Evolutionary conservation across 2,888 invertebrate species (phyloP), one percentile per base, ranked within the genome.

Genomic region (Dendrolimus pini): DNA sequence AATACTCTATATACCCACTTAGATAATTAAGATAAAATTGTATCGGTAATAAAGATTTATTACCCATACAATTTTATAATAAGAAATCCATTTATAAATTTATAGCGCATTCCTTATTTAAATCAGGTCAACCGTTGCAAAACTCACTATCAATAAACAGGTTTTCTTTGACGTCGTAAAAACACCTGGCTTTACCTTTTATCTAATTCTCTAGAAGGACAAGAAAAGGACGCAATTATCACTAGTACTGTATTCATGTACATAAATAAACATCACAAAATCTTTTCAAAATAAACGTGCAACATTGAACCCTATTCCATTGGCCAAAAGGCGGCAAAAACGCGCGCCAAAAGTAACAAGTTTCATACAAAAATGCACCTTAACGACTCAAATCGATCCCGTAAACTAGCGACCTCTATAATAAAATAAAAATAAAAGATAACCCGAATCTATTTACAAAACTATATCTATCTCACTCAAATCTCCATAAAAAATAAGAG

Each of bases 391-490:
- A 10, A 47, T 47, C 47, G 12, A 47, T 47, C 47, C 47, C 47
- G 47, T 47, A 47, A 47, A 47, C 47, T 47, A 47, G 47, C 47
- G 47, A 30, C 41, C 2, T 53, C 54, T 55, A 42, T 47, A 47
- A 47, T 47, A 47, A 9, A 59, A 56, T 60, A 53, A 30, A 62
- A 56, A 42, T 58, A 61, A 60, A 63, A 66, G 57, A 62, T 63
- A 70, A 66, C 69, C 65, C 47, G 47, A 47, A 47, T 30, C 47
- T 47, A 47, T 47, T 47, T 65, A 57, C 55, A 58, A 65, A 56
- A 54, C 56, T 47, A 47, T 47, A 47, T 12, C 47, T 47, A 9
- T 47, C 47, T 47, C 47, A 47, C 47, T 47, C 56, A 59, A 58
- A 60, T 64, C 56, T 59, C 60, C 56, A 59, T 59, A 57, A 59